Evolutionary conservation across 2,797 vertebrate genomes (phyloP), one percentile per base, ranked within the genome.

Genomic region (Tapirus indicus): DNA sequence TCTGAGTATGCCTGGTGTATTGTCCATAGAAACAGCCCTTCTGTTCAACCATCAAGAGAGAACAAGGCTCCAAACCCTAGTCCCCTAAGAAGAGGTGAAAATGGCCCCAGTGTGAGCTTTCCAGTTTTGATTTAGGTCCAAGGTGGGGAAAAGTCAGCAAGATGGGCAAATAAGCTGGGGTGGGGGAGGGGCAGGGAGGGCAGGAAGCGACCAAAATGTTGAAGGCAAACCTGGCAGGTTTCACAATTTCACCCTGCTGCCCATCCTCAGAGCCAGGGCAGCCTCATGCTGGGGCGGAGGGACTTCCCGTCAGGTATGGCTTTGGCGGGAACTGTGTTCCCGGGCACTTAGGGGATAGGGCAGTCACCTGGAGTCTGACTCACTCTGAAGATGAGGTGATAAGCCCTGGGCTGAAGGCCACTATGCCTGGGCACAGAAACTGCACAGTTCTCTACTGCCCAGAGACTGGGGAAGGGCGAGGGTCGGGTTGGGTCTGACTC

Each of bases 361-460:
- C 85, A 96, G 93, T 79, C 64, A 88, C 83, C 69, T 5, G 1
- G 64, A 12, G 38, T 54, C 69, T 80, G 89, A 92, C 94, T 89
- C 95, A 96, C 23, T 29, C 84, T 60, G 52, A 62, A 77, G 94
- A 92, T 17, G n/a, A 27, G 69, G 35, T 17, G 95, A 92, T 96
- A 97, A 95, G 72, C 44, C 23, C 49, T 35, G 44, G 29, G 64
- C 54, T 88, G 12, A 74, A 78, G 0, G 23, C 41, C 44, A 91
- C 88, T 54, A 27, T 0, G 7, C 69, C 82, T 47, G 69, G 78
- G n/a, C 49, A 7, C 41, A 87, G 56, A 75, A 47, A 35, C 17
- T 4, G 25, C 60, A n/a, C 2, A 6, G 83, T 38, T n/a, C 85
- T 72, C 68, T 27, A 56, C 71, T 78, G 86, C 20, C 68, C 29